Percentiles rank a stretch among this genome's conserved stretches.
Evolutionary conservation across 2,113 vertebrate species (phyloP).

Genomic region (Megaleporinus macrocephalus): DNA sequence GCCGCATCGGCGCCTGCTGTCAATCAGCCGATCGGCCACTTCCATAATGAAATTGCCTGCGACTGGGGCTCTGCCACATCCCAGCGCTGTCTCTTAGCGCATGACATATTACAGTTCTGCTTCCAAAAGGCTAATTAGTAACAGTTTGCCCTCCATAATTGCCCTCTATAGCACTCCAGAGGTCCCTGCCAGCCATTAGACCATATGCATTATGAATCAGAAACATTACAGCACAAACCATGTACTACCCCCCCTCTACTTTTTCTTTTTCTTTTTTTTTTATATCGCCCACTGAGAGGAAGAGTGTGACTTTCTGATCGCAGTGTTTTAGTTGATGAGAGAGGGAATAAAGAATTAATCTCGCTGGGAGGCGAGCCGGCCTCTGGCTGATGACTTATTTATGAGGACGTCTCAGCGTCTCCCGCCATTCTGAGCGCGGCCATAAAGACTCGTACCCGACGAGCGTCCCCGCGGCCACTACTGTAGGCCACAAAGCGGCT

Average conservation of each 20-base stretch:
- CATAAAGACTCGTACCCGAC: slow-evolving; percentile 8
- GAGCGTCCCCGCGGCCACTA: neutral
- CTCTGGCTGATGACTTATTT: slow-evolving; percentile 50
- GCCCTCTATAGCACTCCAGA: slow-evolving; percentile 46
- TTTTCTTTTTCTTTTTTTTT: too few species aligned
- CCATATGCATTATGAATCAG: slow-evolving; percentile 62
- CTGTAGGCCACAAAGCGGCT: neutral
- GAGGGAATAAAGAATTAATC: slow-evolving; percentile 47
- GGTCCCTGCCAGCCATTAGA: slow-evolving; percentile 45
- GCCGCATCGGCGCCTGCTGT: neutral
- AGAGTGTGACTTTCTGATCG: slow-evolving; percentile 37
- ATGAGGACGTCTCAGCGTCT: slow-evolving; percentile 44
- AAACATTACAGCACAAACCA: slow-evolving; percentile 42
- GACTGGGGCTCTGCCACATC: neutral
- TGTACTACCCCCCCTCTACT: slow-evolving; percentile 25
- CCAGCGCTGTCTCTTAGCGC: slow-evolving; percentile 23
- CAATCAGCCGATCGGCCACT: neutral
- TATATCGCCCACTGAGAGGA: slow-evolving; percentile 22
- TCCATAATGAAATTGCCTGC: slow-evolving; percentile 45
- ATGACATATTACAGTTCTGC: slow-evolving; percentile 48
- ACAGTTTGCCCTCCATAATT: slow-evolving; percentile 49
- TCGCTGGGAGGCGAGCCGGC: neutral
- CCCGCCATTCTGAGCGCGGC: slow-evolving; percentile 7
- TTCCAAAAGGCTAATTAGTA: slow-evolving; percentile 56
- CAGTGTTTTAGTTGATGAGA: slow-evolving; percentile 37